Evolutionary conservation across 2,797 vertebrate species (phyloP).

Genomic region (Mycteria americana): DNA sequence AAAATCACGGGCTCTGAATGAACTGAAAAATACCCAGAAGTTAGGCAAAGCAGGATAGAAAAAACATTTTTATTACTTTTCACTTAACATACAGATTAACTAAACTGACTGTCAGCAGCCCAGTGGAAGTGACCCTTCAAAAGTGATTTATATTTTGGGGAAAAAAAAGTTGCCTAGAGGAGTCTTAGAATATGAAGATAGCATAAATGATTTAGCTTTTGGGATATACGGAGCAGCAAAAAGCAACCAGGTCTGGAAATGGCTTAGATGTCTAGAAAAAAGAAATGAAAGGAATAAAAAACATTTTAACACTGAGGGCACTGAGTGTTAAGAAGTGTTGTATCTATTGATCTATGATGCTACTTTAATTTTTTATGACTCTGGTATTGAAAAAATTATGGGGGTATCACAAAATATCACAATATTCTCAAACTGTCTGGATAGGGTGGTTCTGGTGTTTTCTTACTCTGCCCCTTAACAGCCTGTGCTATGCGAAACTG

Average conservation of each 20-base stretch:
- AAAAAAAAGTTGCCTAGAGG: background rate
- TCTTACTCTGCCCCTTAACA: background rate
- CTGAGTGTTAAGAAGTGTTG: background rate
- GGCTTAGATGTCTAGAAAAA: background rate
- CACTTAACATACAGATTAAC: background rate
- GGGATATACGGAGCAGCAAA: background rate
- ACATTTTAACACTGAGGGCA: background rate
- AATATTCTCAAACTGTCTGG: background rate
- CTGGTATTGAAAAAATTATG: background rate
- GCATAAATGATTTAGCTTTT: background rate
- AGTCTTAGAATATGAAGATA: background rate
- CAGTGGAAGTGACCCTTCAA: background rate
- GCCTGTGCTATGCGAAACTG: background rate
- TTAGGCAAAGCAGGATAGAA: background rate
- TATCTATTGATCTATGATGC: background rate
- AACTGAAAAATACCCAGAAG: background rate
- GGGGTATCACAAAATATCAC: background rate
- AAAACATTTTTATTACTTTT: background rate
- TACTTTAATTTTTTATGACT: slow-evolving; percentile 8
- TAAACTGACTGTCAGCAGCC: background rate
- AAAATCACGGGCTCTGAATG: background rate
- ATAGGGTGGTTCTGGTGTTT: background rate
- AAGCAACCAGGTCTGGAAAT: background rate
- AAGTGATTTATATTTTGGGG: background rate
- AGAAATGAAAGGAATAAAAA: background rate